Evolutionary conservation across 1,140 invertebrate species (phyloP).

Genomic region (Proctacanthus coquilletti): DNA sequence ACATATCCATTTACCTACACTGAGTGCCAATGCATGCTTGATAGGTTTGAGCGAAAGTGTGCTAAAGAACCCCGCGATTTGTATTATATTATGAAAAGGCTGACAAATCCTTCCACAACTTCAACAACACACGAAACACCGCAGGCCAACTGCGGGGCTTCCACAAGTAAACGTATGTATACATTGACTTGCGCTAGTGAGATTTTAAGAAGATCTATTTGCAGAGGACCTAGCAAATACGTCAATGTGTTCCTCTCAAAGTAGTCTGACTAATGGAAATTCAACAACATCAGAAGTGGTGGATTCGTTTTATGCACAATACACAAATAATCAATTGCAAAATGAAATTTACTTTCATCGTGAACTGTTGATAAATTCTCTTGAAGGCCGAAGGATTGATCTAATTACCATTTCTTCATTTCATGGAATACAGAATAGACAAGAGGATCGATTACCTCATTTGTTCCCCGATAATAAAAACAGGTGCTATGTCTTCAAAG

Average conservation of each 20-base stretch:
- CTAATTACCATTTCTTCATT: constrained; percentile 75
- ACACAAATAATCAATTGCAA: constrained; percentile 24
- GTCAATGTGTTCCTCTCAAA: too few relatives aligned
- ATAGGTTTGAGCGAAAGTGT: constrained; percentile 19
- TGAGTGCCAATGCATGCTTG: constrained; percentile 50
- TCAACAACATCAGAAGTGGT: not conserved
- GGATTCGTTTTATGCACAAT: constrained; percentile 24
- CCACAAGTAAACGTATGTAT: too few relatives aligned
- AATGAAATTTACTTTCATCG: constrained; percentile 75
- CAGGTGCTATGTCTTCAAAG: constrained; percentile 5
- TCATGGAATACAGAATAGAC: constrained; percentile 53
- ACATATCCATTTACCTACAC: constrained; percentile 80
- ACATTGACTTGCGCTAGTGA: too few relatives aligned
- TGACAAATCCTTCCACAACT: too few relatives aligned
- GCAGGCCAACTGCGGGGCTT: too few relatives aligned
- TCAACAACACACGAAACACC: too few relatives aligned
- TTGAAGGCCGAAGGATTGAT: constrained; percentile 73
- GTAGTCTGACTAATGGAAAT: too few relatives aligned
- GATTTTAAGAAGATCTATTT: too few relatives aligned
- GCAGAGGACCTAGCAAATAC: too few relatives aligned
- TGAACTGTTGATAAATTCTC: constrained; percentile 64
- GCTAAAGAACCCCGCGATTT: not conserved
- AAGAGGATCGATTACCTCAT: constrained; percentile 55
- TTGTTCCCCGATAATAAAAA: constrained; percentile 54
- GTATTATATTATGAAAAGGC: not conserved